Conservation (phyloP, 1,140 invertebrate species). For the Thalassaphorura encarpata region DNA sequence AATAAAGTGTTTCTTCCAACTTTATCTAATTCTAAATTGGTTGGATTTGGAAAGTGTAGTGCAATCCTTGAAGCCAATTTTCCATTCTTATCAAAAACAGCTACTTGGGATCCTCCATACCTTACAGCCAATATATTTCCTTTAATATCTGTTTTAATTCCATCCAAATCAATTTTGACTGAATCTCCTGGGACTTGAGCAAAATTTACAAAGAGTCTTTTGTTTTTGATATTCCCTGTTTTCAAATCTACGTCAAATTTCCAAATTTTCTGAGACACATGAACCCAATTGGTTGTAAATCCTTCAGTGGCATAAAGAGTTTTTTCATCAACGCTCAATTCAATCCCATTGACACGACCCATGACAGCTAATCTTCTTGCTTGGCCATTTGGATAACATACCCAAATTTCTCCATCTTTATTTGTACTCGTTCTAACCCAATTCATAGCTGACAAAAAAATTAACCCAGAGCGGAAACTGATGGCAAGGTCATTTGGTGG, state of each 20-base stretch:
- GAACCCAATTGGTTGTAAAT: neutral
- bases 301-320: constrained; percentile 9
- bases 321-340: constrained; percentile 8
- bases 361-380: constrained; percentile 1
- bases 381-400: neutral
- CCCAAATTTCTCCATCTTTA: constrained; percentile 16
- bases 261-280: constrained; percentile 14
- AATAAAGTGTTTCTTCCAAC: neutral
- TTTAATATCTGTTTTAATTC: constrained; percentile 9
- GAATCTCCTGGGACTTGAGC: neutral
- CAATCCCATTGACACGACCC: constrained; percentile 18
- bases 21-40: constrained; percentile 37
- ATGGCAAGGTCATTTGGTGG: constrained; percentile 23
- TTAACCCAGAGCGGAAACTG: constrained; percentile 7
- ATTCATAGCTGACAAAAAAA: constrained; percentile 22
- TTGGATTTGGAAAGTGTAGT: constrained; percentile 11
- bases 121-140: constrained; percentile 12
- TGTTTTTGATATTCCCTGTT: constrained; percentile 1
- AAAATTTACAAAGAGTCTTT: constrained; percentile 15
- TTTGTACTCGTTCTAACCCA: constrained; percentile 4
- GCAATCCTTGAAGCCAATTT: neutral
- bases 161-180: constrained; percentile 6
- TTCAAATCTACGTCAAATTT: constrained; percentile 2
- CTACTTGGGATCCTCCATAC: constrained; percentile 11
- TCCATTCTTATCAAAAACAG: constrained; percentile 1